Conservation (phyloP, 2,113 vertebrate species). For the Campylomormyrus numenius region DNA sequence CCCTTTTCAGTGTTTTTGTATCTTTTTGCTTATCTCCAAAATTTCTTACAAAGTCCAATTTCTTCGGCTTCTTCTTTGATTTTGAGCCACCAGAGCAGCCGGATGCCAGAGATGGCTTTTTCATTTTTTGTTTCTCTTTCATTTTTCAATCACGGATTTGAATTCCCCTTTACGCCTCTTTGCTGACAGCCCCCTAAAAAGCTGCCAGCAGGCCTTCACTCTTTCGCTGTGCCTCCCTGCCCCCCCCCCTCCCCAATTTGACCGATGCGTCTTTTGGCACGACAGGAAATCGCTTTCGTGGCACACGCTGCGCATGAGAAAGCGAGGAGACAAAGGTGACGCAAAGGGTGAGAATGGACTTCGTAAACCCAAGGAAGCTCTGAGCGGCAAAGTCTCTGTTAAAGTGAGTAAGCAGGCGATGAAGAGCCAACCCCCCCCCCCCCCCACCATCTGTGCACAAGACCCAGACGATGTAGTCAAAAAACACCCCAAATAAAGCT, state of each 20-base stretch:
- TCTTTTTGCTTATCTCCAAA: background rate
- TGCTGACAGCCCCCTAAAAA: background rate
- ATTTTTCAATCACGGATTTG: slow-evolving; percentile 35
- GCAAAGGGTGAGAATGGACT: slow-evolving; percentile 73
- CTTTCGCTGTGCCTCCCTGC: slow-evolving; percentile 9
- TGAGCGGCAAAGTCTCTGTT: slow-evolving; percentile 82
- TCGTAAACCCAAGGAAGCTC: slow-evolving; percentile 90
- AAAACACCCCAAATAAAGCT: background rate
- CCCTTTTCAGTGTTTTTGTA: background rate
- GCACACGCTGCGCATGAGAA: slow-evolving; percentile 98
- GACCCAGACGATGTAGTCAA: slow-evolving; percentile 10
- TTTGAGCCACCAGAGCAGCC: background rate
- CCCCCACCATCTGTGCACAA: slow-evolving; percentile 20
- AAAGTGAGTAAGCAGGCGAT: slow-evolving; percentile 87
- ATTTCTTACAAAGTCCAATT: background rate
- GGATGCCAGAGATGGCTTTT: background rate
- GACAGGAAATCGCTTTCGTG: slow-evolving; percentile 99
- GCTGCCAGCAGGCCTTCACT: background rate
- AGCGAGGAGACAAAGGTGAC: slow-evolving; percentile 90
- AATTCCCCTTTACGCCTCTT: slow-evolving; percentile 30
- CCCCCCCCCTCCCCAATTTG: background rate
- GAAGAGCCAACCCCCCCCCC: background rate
- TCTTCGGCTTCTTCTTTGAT: background rate
- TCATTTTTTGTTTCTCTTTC: slow-evolving; percentile 17
- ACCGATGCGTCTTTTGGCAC: slow-evolving; percentile 77